Evolutionary conservation across 2,888 invertebrate genomes (phyloP), one percentile per base, ranked within the genome.

Genomic region (Corythucha ciliata): DNA sequence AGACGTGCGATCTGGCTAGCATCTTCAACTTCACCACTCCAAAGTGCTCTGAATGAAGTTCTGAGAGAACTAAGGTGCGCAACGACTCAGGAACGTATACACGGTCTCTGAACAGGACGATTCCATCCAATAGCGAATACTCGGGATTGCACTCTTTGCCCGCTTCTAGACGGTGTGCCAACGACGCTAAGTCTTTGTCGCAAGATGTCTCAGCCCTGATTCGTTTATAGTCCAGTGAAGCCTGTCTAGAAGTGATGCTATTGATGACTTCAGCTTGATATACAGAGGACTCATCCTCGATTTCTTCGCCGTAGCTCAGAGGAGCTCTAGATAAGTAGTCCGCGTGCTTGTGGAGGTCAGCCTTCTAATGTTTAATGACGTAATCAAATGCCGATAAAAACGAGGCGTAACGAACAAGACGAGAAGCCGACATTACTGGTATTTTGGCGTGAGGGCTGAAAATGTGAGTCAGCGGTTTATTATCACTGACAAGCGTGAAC

Each of bases 1-100:
- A n/a, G 16, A 61, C 57, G 48, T 61, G 61, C 2, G 57, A 56
- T 10, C 63, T 48, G 22, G 62, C 62, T 12, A 64, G 26, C 16
- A 54, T 44, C 44, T 64, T 64, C 60, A 63, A 63, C 27, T 61
- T 61, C 10, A 59, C 57, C 5, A 63, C 57, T 1, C 64, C 63
- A 6, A 60, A n/a, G 47, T 63, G 60, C 2, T 60, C 60, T 20
- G 53, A 36, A 48, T 64, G 62, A 6, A 64, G 52, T 52, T 64
- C 63, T 12, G 12, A 4, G 21, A 49, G 42, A 16, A 49, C 42
- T 2, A 21, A 14, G 4, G 10, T 8, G 27, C 55, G 52, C 2
- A 62, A 60, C 3, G 58, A 56, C 10, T 41, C 26, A 20, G 58
- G 57, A 46, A 61, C 56, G 8, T 58, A 50, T 4, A 58, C 52